These are phyloP conservation scores for Noctua pronuba DNA, from an alignment of 2,888 invertebrate genomes.

Conservation along the genomic window DNA sequence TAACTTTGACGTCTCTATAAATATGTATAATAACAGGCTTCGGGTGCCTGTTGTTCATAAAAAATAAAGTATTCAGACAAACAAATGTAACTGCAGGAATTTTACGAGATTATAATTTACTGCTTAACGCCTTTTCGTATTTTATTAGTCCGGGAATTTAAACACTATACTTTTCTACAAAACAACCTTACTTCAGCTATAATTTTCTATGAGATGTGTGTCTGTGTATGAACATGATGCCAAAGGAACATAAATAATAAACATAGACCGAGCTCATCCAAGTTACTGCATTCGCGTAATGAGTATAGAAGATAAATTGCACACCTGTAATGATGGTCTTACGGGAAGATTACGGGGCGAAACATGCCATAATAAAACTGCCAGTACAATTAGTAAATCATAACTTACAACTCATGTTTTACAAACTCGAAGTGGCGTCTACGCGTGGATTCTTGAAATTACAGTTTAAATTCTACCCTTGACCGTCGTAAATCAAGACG, in stretches of 20 bases:
- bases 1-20: no score
- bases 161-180: slow-evolving; percentile 28
- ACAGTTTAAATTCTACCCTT: slow-evolving; percentile 46
- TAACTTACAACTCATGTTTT: slow-evolving; percentile 43
- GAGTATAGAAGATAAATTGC: slow-evolving; percentile 67
- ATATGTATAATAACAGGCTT: not conserved
- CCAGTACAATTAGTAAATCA: slow-evolving; percentile 61
- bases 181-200: slow-evolving; percentile 32
- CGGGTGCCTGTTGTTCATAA: not conserved
- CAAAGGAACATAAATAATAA: slow-evolving; percentile 55
- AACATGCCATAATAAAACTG: slow-evolving; percentile 58
- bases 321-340: slow-evolving; percentile 62
- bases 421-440: slow-evolving; percentile 10
- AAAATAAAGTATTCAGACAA: not conserved
- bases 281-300: slow-evolving; percentile 61
- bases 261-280: slow-evolving; percentile 51
- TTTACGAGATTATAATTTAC: slow-evolving; percentile 13
- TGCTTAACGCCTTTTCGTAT: slow-evolving; percentile 12
- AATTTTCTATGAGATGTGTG: slow-evolving; percentile 35
- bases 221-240: slow-evolving; percentile 23
- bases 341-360: slow-evolving; percentile 57
- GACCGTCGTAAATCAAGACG: slow-evolving; percentile 52
- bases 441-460: slow-evolving; percentile 29
- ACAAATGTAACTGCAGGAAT: slow-evolving; percentile 1
- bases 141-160: slow-evolving; percentile 23